Evolutionary conservation across 2,888 invertebrate genomes (phyloP).

Genomic region (Drosophila siamana): DNA sequence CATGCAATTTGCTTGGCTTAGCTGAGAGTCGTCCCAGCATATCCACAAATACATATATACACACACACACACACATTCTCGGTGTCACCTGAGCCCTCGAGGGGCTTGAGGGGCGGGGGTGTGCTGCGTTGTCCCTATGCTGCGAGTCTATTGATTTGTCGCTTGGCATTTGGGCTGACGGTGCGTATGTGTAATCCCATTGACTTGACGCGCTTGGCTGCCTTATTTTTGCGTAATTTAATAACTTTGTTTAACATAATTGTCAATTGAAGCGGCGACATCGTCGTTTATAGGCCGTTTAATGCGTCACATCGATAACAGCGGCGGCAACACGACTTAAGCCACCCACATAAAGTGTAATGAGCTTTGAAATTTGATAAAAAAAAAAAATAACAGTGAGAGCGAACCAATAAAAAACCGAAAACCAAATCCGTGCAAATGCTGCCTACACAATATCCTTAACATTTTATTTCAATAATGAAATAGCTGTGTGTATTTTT

Average conservation of each 20-base stretch:
- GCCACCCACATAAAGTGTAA: slow-evolving; percentile 70
- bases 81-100: slow-evolving; percentile 38
- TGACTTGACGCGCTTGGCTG: slow-evolving; percentile 69
- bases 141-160: slow-evolving; percentile 74
- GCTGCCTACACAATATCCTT: background rate
- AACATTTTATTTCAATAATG: background rate
- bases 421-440: slow-evolving; percentile 23
- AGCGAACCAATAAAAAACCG: slow-evolving; percentile 35
- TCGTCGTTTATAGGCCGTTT: slow-evolving; percentile 71
- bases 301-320: slow-evolving; percentile 67
- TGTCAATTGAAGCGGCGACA: slow-evolving; percentile 80
- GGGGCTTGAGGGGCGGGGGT: no score
- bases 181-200: slow-evolving; percentile 77
- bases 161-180: slow-evolving; percentile 48
- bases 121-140: background rate
- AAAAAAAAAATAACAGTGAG: slow-evolving; percentile 20
- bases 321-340: slow-evolving; percentile 53
- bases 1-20: slow-evolving; percentile 70
- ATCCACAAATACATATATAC: background rate
- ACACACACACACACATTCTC: background rate
- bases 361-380: slow-evolving; percentile 82
- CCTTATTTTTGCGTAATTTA: slow-evolving; percentile 80
- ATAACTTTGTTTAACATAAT: slow-evolving; percentile 83
- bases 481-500: background rate
- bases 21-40: slow-evolving; percentile 12